Conservation (phyloP, 2,888 invertebrate genomes). For the Oxyteleia sp. region DNA sequence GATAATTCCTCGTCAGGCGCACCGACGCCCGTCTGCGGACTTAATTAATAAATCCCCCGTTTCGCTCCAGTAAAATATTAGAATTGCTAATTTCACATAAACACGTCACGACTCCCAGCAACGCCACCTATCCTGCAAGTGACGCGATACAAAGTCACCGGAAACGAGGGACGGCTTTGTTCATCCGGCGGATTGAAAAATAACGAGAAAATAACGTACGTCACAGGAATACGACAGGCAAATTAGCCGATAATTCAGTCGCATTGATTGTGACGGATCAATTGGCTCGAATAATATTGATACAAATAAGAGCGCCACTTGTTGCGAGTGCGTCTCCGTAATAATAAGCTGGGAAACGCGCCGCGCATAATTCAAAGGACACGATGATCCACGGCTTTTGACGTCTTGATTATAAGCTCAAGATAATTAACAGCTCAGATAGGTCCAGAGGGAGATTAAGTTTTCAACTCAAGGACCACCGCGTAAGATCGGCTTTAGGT, state of each 20-base stretch:
- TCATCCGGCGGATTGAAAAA: neutral
- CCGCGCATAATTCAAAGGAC: slow-evolving; percentile 56
- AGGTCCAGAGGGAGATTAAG: slow-evolving; percentile 76
- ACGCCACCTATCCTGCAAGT: neutral
- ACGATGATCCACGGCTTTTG: slow-evolving; percentile 69
- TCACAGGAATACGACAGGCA: neutral
- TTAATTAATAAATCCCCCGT: slow-evolving; percentile 83
- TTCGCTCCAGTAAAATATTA: slow-evolving; percentile 79
- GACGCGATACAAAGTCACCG: slow-evolving; percentile 8
- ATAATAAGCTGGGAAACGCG: slow-evolving; percentile 21
- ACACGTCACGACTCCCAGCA: slow-evolving; percentile 43
- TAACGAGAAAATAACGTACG: neutral
- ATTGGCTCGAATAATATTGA: slow-evolving; percentile 46
- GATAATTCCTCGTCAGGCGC: slow-evolving; percentile 48
- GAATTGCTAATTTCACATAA: slow-evolving; percentile 83
- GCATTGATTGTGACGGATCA: slow-evolving; percentile 53
- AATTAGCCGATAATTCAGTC: slow-evolving; percentile 17
- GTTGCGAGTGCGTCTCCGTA: slow-evolving; percentile 42
- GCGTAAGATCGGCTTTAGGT: slow-evolving; percentile 79
- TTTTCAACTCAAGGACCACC: slow-evolving; percentile 78
- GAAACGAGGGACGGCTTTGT: neutral
- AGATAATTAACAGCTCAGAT: slow-evolving; percentile 75
- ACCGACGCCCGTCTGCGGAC: slow-evolving; percentile 54
- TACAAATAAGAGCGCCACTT: slow-evolving; percentile 53
- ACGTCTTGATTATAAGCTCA: slow-evolving; percentile 78